Base-by-base conservation (phyloP, 2,797 vertebrate species). In the Anableps anableps region DNA sequence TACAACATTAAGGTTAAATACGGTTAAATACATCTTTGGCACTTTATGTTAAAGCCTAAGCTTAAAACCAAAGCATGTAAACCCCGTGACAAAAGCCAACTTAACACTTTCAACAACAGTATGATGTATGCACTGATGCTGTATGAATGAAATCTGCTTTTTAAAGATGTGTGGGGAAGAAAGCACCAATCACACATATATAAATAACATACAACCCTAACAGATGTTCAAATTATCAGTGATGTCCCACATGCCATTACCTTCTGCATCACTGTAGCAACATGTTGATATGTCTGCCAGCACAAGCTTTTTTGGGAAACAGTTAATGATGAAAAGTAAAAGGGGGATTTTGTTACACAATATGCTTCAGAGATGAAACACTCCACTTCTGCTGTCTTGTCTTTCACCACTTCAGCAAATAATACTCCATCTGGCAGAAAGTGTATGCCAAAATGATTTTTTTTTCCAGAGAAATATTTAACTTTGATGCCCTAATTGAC, bases 211-310 rank as follows among this genome's bases (percentile, higher is more conserved):
- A n/a, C n/a, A n/a, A n/a, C n/a, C n/a, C n/a, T n/a, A n/a, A n/a
- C 62, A 66, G 62, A 66, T 66, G 62, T 74, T 64, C 31, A 1
- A 21, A 45, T 41, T 45, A 23, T 64, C 43, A 3, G 19, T 19
- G 26, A 55, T 34, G 47, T 77, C 19, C 21, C 75, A 26, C 47
- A 51, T 77, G 75, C 74, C 79, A 76, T 75, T 50, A 14, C 2
- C 75, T n/a, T 60, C 17, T 9, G 45, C 19, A 72, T 29, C 38
- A 36, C 19, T 47, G 26, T 31, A 48, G 14, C 70, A 73, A 58
- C 55, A 13, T 29, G 19, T 23, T 19, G 43, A 48, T 34, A 71
- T n/a, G 8, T 84, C 29, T 58, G 9, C 53, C 55, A 82, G 75
- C 1, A 36, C 9, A 31, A 75, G 26, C 53, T 80, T 75, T 58